A percentile compares a stretch with the other conserved stretches of the same genome.
Evolutionary conservation across 2,888 invertebrate genomes (phyloP).

Genomic region (Dasysyrphus albostriatus): DNA sequence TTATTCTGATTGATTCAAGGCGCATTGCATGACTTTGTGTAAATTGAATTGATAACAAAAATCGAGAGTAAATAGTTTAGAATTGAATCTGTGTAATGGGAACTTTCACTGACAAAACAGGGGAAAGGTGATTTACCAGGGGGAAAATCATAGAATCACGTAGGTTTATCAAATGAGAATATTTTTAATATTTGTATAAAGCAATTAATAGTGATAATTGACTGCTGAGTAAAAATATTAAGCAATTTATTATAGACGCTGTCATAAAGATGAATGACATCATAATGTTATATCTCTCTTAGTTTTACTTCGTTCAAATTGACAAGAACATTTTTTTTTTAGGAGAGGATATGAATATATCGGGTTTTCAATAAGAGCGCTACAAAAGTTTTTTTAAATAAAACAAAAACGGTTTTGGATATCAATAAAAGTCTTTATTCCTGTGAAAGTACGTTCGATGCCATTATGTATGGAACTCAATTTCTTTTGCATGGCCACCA

Average conservation of each 20-base stretch:
- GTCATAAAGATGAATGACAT: neutral
- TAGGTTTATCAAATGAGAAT: neutral
- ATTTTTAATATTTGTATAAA: neutral
- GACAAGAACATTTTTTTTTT: too few species aligned
- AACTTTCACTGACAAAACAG: neutral
- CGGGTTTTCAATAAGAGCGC: too few species aligned
- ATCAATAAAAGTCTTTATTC: too few species aligned
- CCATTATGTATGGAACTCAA: too few species aligned
- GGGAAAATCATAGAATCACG: slow-evolving; percentile 6
- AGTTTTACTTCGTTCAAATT: neutral
- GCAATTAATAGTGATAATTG: neutral
- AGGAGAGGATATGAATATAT: too few species aligned
- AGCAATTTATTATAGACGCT: neutral
- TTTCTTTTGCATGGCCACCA: too few species aligned
- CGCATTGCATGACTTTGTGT: slow-evolving; percentile 12
- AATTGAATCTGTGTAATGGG: neutral
- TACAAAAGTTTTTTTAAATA: too few species aligned
- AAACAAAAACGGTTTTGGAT: too few species aligned
- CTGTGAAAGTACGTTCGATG: too few species aligned
- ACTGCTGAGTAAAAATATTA: neutral
- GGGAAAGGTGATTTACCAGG: slow-evolving; percentile 7
- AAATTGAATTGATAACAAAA: slow-evolving; percentile 15
- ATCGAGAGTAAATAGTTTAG: neutral
- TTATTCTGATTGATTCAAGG: neutral
- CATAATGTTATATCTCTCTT: neutral